A percentile compares a stretch with the other conserved stretches of the same genome.
Evolutionary conservation across 2,797 vertebrate species (phyloP).

Genomic region (Ctenopoma multispine): DNA sequence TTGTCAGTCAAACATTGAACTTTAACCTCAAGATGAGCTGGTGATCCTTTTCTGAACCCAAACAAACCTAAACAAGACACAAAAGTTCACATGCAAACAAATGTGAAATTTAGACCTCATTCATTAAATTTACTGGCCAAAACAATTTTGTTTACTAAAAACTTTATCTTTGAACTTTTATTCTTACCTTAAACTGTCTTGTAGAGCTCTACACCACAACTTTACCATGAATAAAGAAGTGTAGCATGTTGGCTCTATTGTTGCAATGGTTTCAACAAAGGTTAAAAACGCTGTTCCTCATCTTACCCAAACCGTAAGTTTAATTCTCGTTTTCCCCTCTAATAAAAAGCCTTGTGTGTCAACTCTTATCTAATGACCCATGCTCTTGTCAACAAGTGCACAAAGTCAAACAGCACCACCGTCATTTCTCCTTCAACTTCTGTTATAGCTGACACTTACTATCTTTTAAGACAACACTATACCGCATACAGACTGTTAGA

Average conservation of each 20-base stretch:
- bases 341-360: constrained; percentile 45
- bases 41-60: constrained; percentile 26
- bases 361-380: constrained; percentile 52
- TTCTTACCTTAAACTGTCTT: neutral
- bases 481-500: constrained; percentile 2
- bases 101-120: too few relatives aligned
- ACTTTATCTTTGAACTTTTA: neutral
- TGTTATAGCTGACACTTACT: constrained; percentile 3
- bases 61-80: neutral
- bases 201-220: neutral
- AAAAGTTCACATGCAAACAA: constrained; percentile 9
- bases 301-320: constrained; percentile 28
- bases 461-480: constrained; percentile 13
- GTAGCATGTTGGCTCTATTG: neutral
- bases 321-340: constrained; percentile 51
- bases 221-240: neutral
- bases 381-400: constrained; percentile 52
- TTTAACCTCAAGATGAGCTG: constrained; percentile 34
- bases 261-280: neutral
- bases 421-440: constrained; percentile 34
- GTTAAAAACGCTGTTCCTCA: constrained; percentile 16
- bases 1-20: constrained; percentile 26
- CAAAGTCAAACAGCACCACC: constrained; percentile 52
- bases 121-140: neutral
- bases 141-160: neutral